Evolutionary conservation across 2,797 vertebrate species (phyloP).

Genomic region (Varecia variegata): DNA sequence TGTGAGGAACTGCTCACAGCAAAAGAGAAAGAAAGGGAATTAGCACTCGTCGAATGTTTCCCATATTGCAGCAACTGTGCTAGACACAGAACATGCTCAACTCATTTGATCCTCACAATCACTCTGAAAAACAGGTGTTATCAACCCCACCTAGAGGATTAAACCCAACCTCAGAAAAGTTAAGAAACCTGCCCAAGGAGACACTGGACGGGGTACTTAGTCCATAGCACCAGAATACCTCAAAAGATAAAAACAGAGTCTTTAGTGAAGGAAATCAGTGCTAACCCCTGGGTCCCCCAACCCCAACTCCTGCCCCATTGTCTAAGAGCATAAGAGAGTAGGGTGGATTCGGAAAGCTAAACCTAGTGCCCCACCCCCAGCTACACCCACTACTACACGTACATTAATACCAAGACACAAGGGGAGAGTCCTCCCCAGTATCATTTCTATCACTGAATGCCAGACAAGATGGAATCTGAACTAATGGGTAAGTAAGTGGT

Average conservation of each 20-base stretch:
- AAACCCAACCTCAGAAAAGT: not conserved
- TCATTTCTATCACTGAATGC: not conserved
- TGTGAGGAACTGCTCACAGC: not conserved
- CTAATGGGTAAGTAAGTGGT: slow-evolving; percentile 12
- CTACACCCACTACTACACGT: not conserved
- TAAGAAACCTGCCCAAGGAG: not conserved
- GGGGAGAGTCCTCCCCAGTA: not conserved
- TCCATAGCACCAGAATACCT: not conserved
- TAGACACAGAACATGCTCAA: not conserved
- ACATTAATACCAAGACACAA: not conserved
- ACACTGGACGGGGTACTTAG: not conserved
- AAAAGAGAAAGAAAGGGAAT: not conserved
- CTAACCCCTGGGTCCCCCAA: not conserved
- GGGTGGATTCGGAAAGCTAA: not conserved
- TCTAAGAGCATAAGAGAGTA: not conserved
- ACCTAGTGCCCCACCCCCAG: not conserved
- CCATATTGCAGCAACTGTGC: not conserved
- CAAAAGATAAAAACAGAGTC: not conserved
- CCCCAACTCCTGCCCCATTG: not conserved
- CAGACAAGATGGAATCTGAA: not conserved
- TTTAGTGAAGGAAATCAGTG: not conserved
- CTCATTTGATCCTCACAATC: not conserved
- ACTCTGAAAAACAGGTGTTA: not conserved
- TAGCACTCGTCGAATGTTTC: not conserved
- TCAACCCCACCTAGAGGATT: not conserved